Evolutionary conservation across 1,140 invertebrate species (phyloP).

Genomic region (Tetragonula clypearis): DNA sequence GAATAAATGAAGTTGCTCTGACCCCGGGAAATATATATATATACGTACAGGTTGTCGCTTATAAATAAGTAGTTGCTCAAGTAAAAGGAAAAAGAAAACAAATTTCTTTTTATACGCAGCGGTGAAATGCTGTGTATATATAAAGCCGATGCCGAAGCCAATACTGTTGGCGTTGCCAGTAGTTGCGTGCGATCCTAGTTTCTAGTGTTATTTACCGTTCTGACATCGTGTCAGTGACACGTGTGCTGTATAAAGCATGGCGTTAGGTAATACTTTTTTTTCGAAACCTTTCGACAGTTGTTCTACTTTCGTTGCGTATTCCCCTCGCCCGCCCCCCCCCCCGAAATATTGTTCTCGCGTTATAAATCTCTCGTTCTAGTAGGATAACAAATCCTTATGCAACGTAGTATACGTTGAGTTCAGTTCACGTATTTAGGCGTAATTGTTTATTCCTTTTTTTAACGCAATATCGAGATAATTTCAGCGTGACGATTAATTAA

Average conservation of each 20-base stretch:
- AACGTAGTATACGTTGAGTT: not conserved
- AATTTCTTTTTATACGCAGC: not conserved
- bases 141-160: not conserved
- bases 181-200: not conserved
- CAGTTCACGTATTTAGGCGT: not conserved
- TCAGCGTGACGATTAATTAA: not conserved
- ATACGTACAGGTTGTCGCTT: not conserved
- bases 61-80: not conserved
- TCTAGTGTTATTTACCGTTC: slow-evolving; percentile 19
- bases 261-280: slow-evolving; percentile 31
- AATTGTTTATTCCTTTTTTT: not conserved
- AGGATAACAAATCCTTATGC: not conserved
- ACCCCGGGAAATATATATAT: not conserved
- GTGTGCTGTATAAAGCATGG: slow-evolving; percentile 26
- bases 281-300: not conserved
- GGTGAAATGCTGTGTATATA: not conserved
- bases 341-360: not conserved
- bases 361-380: not conserved
- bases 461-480: not conserved
- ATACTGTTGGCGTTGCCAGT: not conserved
- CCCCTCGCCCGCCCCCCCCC: too few relatives aligned
- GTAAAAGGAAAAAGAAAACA: not conserved
- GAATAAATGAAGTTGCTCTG: not conserved
- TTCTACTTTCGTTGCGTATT: not conserved
- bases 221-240: slow-evolving; percentile 25